Base-by-base conservation (phyloP, 2,888 invertebrate species). In the Drosophila rellima region DNA sequence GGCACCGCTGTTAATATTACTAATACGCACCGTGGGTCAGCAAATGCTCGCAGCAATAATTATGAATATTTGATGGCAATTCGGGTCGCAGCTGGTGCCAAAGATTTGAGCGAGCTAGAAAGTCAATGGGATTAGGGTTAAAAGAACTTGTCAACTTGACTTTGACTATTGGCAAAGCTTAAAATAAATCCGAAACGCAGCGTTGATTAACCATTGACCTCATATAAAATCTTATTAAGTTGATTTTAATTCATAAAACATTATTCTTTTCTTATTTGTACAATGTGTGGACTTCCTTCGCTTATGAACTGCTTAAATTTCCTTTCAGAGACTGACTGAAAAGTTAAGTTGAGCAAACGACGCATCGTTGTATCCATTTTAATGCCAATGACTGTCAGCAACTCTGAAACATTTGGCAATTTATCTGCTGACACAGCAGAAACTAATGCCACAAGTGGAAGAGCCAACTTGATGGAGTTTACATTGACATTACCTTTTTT, bases 401-500 rank as follows among this genome's bases (percentile, higher is more conserved):
- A 76, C 70, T 76, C 55, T 56, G 76, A 74, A 54, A 74, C 68
- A 78, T 82, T 85, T 82, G 76, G 83, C 69, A 88, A 85, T 85
- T 82, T 85, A 85, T 85, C 88, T 88, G 88, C 84, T 85, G 80
- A 85, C 88, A 76, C 72, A 82, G 88, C 84, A 85, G 57, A 88
- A 88, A 88, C 85, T 88, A 84, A 84, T 85, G 82, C 84, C 75
- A 85, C 72, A 81, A 84, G 71, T 78, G 87, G 56, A 39, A 47
- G 37, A 54, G 31, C 39, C 42, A 50, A 18, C 23, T 48, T 39
- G 63, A 50, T 59, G 67, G 62, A 56, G 65, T 66, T 71, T 33
- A 56, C 50, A 54, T 62, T 76, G 67, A 66, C 67, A 68, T 66
- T 68, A 66, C 54, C 68, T 61, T 67, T 37, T 55, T 40, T 17